These are phyloP conservation scores for Oxyscelio sp. DNA, from an alignment of 2,888 invertebrate species.

Conservation along the genomic window DNA sequence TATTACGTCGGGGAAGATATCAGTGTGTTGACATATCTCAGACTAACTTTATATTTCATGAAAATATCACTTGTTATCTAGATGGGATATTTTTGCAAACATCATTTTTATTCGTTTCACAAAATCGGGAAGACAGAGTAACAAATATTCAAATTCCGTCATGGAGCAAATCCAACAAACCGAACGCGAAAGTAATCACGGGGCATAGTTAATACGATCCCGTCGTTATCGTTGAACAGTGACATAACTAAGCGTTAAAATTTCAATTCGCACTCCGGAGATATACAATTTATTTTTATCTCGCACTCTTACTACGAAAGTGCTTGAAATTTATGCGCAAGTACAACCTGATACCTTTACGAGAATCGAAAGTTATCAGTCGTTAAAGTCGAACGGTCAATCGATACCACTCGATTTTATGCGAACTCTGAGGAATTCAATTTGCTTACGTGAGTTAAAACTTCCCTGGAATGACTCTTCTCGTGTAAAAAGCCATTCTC, in stretches of 20 bases:
- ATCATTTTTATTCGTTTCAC: conserved; percentile 3
- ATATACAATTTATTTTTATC: conserved; percentile 23
- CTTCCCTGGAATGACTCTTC: not conserved
- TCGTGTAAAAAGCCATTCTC: too few species aligned
- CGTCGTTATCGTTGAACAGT: not conserved
- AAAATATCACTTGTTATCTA: conserved; percentile 44
- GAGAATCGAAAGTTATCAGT: conserved; percentile 51
- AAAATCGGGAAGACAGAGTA: not conserved
- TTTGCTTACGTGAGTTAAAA: conserved; percentile 43
- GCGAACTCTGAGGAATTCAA: conserved; percentile 39
- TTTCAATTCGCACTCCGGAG: conserved; percentile 23
- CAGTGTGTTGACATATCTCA: conserved; percentile 54
- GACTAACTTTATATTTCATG: conserved; percentile 50
- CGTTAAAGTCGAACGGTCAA: conserved; percentile 50
- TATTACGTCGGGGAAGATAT: conserved; percentile 45
- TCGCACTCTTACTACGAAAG: conserved; percentile 15
- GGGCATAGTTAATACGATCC: not conserved
- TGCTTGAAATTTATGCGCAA: conserved; percentile 21
- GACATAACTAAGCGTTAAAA: conserved; percentile 5
- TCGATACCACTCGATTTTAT: conserved; percentile 37
- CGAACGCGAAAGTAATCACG: conserved; percentile 1
- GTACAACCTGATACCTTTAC: conserved; percentile 31
- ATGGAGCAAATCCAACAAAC: not conserved
- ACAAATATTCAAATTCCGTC: not conserved
- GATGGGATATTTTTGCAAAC: conserved; percentile 28